These are phyloP conservation scores for Hermaeophaga mercurialis DNA, from an alignment of 2,888 invertebrate species.

Conservation along the genomic window DNA sequence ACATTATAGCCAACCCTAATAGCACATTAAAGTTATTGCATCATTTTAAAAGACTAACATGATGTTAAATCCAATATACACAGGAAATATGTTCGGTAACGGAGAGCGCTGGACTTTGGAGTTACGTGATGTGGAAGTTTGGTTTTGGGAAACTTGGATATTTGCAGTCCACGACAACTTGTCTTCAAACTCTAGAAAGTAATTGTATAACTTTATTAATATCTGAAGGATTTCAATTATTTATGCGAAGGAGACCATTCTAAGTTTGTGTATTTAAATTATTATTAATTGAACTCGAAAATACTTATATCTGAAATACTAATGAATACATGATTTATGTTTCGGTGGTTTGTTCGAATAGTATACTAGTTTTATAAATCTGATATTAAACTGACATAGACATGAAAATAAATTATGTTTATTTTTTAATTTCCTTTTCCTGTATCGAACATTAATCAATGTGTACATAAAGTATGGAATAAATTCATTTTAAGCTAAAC, in stretches of 20 bases:
- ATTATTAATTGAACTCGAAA: background rate
- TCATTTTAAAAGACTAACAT: constrained; percentile 14
- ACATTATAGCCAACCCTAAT: background rate
- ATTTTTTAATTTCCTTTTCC: too few species aligned
- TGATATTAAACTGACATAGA: too few species aligned
- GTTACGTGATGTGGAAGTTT: constrained; percentile 19
- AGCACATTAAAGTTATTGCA: constrained; percentile 12
- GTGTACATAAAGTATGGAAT: too few species aligned
- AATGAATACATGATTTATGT: too few species aligned
- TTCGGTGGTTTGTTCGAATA: too few species aligned
- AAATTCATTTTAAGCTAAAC: too few species aligned
- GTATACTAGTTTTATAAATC: too few species aligned
- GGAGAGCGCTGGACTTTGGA: constrained; percentile 10
- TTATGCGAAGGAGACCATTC: background rate
- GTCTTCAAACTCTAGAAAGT: constrained; percentile 17
- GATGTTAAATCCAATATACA: constrained; percentile 13
- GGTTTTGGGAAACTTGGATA: constrained; percentile 15
- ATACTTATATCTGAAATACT: too few species aligned
- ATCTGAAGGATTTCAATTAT: constrained; percentile 10
- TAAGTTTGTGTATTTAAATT: background rate
- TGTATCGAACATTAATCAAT: too few species aligned
- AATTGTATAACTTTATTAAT: constrained; percentile 22
- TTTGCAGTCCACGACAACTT: constrained; percentile 15
- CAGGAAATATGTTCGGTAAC: constrained; percentile 7
- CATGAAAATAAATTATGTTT: too few species aligned